Evolutionary conservation across 1,140 invertebrate species (phyloP).

Genomic region (Trichonephila clavata): DNA sequence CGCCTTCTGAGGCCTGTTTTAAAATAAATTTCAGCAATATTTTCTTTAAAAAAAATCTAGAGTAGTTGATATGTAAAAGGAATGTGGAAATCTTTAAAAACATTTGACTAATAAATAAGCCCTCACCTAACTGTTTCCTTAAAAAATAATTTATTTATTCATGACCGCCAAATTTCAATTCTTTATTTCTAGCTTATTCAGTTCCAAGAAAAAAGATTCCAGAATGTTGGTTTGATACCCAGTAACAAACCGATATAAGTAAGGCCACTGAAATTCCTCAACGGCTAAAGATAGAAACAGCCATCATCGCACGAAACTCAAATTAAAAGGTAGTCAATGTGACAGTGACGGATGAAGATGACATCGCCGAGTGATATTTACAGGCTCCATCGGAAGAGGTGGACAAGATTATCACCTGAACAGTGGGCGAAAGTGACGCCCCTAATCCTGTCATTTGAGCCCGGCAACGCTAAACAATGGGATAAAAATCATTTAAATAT

Average conservation of each 20-base stretch:
- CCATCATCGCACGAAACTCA: neutral
- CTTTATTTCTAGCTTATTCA: no score
- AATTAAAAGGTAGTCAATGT: neutral
- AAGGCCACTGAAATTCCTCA: neutral
- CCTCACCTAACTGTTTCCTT: no score
- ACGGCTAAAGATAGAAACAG: neutral
- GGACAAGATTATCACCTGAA: neutral
- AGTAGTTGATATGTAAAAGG: no score
- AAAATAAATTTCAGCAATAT: no score
- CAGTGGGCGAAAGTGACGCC: conserved; percentile 31
- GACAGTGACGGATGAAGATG: conserved; percentile 1
- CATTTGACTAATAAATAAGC: neutral
- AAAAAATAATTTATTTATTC: no score
- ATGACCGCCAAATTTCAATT: no score
- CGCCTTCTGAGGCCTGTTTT: no score
- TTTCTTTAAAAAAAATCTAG: no score
- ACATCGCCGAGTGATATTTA: neutral
- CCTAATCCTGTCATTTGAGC: neutral
- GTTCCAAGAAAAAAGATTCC: no score
- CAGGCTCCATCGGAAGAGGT: neutral
- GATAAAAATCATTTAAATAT: neutral
- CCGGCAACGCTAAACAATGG: neutral
- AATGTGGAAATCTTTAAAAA: no score
- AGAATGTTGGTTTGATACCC: no score
- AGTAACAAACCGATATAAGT: no score